These are phyloP conservation scores for Acanthurus tractus DNA, from an alignment of 2,797 vertebrate genomes.

Conservation along the genomic window DNA sequence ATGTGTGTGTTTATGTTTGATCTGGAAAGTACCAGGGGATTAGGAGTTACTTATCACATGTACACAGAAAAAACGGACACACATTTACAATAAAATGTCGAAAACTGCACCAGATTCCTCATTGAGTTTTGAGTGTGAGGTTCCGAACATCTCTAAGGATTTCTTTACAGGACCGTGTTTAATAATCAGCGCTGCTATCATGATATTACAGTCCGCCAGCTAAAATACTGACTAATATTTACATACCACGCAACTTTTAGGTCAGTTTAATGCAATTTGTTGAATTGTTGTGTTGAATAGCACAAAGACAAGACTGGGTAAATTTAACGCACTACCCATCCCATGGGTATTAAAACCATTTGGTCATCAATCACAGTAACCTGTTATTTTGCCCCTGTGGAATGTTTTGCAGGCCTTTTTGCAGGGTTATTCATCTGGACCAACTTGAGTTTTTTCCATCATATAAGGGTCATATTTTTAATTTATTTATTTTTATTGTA, in stretches of 20 bases:
- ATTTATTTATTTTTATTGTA: too few relatives aligned
- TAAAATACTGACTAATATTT: neutral
- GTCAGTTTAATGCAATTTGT: neutral
- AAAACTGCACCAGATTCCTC: neutral
- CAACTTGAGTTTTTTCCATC: too few relatives aligned
- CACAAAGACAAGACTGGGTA: neutral
- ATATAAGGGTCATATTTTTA: too few relatives aligned
- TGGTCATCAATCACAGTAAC: neutral
- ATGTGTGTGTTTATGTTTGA: neutral
- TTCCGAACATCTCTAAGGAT: neutral
- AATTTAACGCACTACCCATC: neutral
- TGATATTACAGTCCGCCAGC: neutral
- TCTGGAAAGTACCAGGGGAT: constrained; percentile 2
- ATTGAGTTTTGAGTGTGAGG: too few relatives aligned
- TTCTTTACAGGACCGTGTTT: neutral
- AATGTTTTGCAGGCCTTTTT: too few relatives aligned
- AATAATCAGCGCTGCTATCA: neutral
- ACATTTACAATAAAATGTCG: neutral
- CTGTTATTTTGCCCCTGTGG: too few relatives aligned
- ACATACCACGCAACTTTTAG: neutral
- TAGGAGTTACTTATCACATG: neutral
- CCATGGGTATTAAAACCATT: neutral
- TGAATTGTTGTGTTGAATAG: neutral
- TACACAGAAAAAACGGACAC: neutral
- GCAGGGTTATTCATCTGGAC: too few relatives aligned